phyloP scores from a whole-genome alignment of 1,140 invertebrate species.

The Latrodectus geometricus region DNA sequence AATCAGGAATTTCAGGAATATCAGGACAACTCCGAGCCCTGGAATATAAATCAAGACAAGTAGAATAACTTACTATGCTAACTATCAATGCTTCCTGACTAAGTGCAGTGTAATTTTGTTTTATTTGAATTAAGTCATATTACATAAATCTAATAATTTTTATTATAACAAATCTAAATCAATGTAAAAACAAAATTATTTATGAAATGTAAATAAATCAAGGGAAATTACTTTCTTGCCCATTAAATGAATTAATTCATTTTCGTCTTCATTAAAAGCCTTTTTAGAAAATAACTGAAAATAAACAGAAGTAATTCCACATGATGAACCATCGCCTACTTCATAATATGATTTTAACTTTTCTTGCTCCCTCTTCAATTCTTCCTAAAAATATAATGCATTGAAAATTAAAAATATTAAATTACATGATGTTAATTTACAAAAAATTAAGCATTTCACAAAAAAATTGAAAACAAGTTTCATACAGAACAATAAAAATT shows the following conservation, averaged over 20 bases:
- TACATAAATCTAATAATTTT: neutral
- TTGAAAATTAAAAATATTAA: slow-evolving; percentile 5
- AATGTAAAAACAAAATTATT: neutral
- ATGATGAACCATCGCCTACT: slow-evolving; percentile 73
- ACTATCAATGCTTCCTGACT: neutral
- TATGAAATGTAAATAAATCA: neutral
- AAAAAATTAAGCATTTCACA: neutral
- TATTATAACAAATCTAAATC: no score
- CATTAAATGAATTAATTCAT: slow-evolving; percentile 36
- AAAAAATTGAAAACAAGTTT: neutral
- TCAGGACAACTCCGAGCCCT: no score
- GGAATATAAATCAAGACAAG: no score
- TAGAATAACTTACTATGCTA: neutral
- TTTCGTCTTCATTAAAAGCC: slow-evolving; percentile 70
- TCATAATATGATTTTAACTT: slow-evolving; percentile 77
- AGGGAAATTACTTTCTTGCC: slow-evolving; percentile 40
- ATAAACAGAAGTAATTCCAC: slow-evolving; percentile 86
- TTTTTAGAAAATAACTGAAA: slow-evolving; percentile 73
- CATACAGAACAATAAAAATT: neutral
- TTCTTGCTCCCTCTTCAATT: slow-evolving; percentile 76
- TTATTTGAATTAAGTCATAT: neutral
- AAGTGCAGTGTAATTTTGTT: neutral
- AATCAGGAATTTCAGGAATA: no score
- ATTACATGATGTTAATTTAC: neutral
- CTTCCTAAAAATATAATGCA: slow-evolving; percentile 67